Base-by-base conservation (phyloP, 2,888 invertebrate species). In the Protodeltote pygarga region DNA sequence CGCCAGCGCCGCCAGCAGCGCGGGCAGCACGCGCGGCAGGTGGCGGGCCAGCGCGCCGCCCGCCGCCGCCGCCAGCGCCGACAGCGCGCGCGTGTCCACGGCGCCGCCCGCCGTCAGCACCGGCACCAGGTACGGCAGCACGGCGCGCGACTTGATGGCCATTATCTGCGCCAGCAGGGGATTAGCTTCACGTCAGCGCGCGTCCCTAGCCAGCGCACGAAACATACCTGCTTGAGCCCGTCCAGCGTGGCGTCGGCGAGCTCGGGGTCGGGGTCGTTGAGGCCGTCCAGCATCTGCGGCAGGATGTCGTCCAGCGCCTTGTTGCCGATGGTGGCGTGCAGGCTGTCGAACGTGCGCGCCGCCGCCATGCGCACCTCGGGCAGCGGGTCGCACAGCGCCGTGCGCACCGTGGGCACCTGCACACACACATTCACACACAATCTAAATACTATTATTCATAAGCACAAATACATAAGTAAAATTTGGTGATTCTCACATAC, bases 281-380 rank as follows among this genome's bases (percentile, higher is more conserved):
- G 87, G 1, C 86, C 86, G 32, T 95, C 95, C 67, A 99, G 93
- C 94, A 99, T 96, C 52, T 95, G 94, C 41, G 98, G 98, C 62
- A 99, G 93, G 85, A 99, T 98, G 82, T 99, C 99, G 86, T 99
- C 99, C 40, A 99, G 93, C 31, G 99, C 98, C 79, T 97, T 94
- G 54, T 95, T 95, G 40, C 98, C 99, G 54, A 98, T 98, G 55
- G 97, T 98, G 41, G 96, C 95, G 93, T 99, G 98, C 64, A 99
- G 94, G 71, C 97, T 96, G 85, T 99, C 98, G 89, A 99, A 99
- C 0, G 99, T 98, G 78, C 97, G 96, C 5, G 99, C 99, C 0
- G 99, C 99, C 3, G 99, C 98, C 84, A 96, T 94, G 34, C 99
- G 93, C 34, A 97, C 99, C 88, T 98, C 98, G 0, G 97, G 96